Evolutionary conservation across 53 echinoderm and acorn worm genomes (phyloP).

Genomic region (Apostichopus leukothele): DNA sequence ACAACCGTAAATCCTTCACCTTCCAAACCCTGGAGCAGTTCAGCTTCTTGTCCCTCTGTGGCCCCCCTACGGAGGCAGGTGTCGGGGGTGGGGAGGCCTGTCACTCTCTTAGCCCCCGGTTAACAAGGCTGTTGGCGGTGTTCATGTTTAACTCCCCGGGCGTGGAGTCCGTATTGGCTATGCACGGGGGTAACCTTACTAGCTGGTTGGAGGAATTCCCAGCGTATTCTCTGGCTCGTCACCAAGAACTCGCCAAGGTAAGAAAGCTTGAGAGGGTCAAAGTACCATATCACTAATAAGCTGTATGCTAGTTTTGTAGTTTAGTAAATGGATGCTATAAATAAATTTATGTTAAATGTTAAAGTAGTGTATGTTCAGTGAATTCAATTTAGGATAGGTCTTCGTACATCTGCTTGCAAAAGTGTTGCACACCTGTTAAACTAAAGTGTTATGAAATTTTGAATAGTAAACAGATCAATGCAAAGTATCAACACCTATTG

Average conservation of each 20-base stretch:
- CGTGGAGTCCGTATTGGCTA: conserved; percentile 55
- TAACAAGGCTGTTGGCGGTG: conserved; percentile 66
- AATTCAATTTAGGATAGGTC: too few relatives aligned
- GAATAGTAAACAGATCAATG: too few relatives aligned
- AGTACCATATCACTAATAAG: too few relatives aligned
- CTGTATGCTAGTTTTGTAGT: too few relatives aligned
- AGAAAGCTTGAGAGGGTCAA: not conserved
- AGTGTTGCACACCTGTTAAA: too few relatives aligned
- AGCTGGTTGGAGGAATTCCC: conserved; percentile 98
- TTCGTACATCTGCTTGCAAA: too few relatives aligned
- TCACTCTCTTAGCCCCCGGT: conserved; percentile 61
- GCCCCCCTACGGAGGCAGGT: conserved; percentile 66
- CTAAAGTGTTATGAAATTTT: too few relatives aligned
- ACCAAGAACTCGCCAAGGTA: conserved; percentile 87
- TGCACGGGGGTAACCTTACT: conserved; percentile 69
- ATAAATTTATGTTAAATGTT: too few relatives aligned
- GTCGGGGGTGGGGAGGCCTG: conserved; percentile 71
- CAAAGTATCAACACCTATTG: too few relatives aligned
- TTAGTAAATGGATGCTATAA: too few relatives aligned
- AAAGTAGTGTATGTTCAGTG: too few relatives aligned
- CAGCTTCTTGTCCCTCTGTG: conserved; percentile 71
- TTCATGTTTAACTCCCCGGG: conserved; percentile 68
- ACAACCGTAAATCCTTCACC: conserved; percentile 67
- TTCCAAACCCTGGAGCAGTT: conserved; percentile 73
- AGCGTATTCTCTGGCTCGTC: conserved; percentile 85